Evolutionary conservation across 2,797 vertebrate genomes (phyloP), one percentile per base, ranked within the genome.

Genomic region (Numenius phaeopus): DNA sequence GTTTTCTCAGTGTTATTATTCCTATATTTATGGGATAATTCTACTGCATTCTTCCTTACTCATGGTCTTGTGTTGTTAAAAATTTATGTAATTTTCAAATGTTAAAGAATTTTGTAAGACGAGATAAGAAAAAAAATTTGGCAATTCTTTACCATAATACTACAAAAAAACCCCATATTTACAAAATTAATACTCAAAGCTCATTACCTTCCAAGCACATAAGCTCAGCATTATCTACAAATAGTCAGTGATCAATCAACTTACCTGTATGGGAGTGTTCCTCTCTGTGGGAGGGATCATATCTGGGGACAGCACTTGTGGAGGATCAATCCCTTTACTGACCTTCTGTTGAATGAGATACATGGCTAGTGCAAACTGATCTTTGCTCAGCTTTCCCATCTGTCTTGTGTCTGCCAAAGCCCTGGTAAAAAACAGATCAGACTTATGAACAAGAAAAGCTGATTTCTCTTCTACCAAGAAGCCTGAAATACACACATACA

Each of bases 291-390:
- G 99, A 8, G 99, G 99, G 72, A 99, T 98, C 99, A 99, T 99
- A 79, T 99, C 99, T 2, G 99, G 97, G 8, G 98, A 98, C 89
- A 99, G 98, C 10, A 98, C 96, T 90, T 99, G 99, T 2, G 99
- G 99, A 47, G 99, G 99, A 96, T 99, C 99, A 27, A 99, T 77
- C 85, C 99, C 99, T 97, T 99, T 99, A 97, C 98, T 99, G 96
- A 99, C 99, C 97, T 99, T 99, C 98, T 99, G 99, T 81, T 99
- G 99, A 94, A 99, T 99, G 95, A 99, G 98, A 97, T 99, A 98
- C 99, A 99, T 99, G 88, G 99, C 99, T 7, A 99, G 97, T 15
- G 98, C 98, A 95, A 99, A 99, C 97, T 99, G 99, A 83, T 99
- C 99, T 84, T 99, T 98, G 89, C 98, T 99, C 82, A 99, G 97